Conservation (phyloP, 2,113 vertebrate genomes). For the Pseudorectes ferrugineus region DNA sequence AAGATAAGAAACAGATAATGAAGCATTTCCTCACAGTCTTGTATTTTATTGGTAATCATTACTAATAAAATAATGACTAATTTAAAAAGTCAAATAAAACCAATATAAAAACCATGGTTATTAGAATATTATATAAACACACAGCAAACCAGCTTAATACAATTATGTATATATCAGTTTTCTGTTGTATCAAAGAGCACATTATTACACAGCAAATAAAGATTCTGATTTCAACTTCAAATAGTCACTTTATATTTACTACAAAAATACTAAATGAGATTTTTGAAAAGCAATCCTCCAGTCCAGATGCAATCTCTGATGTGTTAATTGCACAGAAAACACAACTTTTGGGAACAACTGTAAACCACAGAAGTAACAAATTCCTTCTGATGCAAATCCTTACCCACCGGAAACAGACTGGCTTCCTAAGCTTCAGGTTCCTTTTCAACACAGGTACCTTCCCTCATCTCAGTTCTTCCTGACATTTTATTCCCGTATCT, state of each 20-base stretch:
- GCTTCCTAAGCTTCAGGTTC: not conserved
- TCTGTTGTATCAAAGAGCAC: not conserved
- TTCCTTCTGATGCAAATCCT: not conserved
- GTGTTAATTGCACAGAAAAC: not conserved
- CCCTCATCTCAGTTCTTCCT: not conserved
- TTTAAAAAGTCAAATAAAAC: not conserved
- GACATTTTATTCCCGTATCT: not conserved
- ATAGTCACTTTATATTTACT: not conserved
- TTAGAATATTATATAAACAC: not conserved
- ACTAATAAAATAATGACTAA: not conserved
- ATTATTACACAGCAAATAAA: not conserved
- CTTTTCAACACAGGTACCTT: not conserved
- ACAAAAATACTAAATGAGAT: not conserved
- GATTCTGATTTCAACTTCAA: not conserved
- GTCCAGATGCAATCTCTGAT: not conserved
- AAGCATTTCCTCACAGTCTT: not conserved
- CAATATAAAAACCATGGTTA: not conserved
- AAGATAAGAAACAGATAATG: not conserved
- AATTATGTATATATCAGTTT: not conserved
- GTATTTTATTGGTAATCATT: not conserved
- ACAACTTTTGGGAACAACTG: not conserved
- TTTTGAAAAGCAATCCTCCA: not conserved
- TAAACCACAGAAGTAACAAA: not conserved
- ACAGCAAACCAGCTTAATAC: not conserved
- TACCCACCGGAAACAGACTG: not conserved